Percentiles rank a stretch among this genome's conserved stretches.
Evolutionary conservation across 2,797 vertebrate species (phyloP).

Genomic region (Labroides dimidiatus): DNA sequence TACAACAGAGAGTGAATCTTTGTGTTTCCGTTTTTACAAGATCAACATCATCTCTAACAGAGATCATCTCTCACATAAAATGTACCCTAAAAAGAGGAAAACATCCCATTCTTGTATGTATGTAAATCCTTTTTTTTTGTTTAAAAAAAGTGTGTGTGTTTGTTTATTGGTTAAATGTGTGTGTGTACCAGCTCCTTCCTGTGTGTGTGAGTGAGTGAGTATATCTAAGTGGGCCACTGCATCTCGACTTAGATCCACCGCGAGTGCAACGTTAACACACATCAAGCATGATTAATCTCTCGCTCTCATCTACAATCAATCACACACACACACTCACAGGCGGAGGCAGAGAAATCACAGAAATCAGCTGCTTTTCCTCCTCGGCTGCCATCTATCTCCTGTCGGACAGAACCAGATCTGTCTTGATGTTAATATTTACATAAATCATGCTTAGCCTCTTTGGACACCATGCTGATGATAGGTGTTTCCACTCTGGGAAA

Average conservation of each 20-base stretch:
- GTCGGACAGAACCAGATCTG: constrained; percentile 79
- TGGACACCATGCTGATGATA: constrained; percentile 79
- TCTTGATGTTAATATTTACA: constrained; percentile 84
- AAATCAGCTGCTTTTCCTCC: constrained; percentile 85
- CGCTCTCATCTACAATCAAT: constrained; percentile 83
- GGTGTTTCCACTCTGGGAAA: constrained; percentile 68
- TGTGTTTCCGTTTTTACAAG: neutral
- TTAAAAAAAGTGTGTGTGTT: constrained; percentile 18
- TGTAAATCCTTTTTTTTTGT: neutral
- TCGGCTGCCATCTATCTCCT: constrained; percentile 81
- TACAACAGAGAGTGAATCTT: neutral
- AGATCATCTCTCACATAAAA: neutral
- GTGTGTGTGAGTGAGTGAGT: constrained; percentile 50
- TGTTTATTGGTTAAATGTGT: constrained; percentile 10
- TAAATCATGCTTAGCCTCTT: constrained; percentile 84
- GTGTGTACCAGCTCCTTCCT: constrained; percentile 23
- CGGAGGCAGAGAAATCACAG: constrained; percentile 78
- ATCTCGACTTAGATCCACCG: constrained; percentile 78
- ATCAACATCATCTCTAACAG: neutral
- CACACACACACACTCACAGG: constrained; percentile 68
- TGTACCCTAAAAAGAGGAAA: neutral
- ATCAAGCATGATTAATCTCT: constrained; percentile 86
- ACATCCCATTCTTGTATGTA: neutral
- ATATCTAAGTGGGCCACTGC: constrained; percentile 80
- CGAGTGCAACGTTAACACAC: constrained; percentile 80